Evolutionary conservation across 2,888 invertebrate genomes (phyloP).

Genomic region (Halictus quadricinctus): DNA sequence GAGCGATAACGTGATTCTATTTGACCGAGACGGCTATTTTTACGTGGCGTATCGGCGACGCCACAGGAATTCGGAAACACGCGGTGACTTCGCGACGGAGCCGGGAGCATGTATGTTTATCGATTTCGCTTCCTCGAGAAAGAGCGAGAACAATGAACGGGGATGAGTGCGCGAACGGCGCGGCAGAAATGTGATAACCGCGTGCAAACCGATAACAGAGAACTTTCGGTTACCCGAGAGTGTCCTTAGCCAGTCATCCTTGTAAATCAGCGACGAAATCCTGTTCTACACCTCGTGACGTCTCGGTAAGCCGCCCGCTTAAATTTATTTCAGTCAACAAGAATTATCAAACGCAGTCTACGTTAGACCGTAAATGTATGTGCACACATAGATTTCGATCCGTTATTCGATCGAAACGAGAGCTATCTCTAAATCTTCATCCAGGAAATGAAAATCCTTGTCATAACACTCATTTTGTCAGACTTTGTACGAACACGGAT

Average conservation of each 20-base stretch:
- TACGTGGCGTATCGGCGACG: slow-evolving; percentile 5
- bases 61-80: slow-evolving; percentile 11
- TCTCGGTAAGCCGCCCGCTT: slow-evolving; percentile 9
- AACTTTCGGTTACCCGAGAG: slow-evolving; percentile 61
- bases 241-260: slow-evolving; percentile 42
- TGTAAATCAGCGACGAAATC: slow-evolving; percentile 50
- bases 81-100: slow-evolving; percentile 1
- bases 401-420: neutral
- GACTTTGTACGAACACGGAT: neutral
- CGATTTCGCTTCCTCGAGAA: neutral
- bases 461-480: neutral
- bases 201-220: slow-evolving; percentile 51
- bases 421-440: neutral
- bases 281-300: slow-evolving; percentile 42
- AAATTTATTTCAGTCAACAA: slow-evolving; percentile 45
- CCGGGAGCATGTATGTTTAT: neutral
- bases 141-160: slow-evolving; percentile 28
- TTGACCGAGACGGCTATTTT: slow-evolving; percentile 4
- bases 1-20: neutral
- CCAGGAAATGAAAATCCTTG: neutral
- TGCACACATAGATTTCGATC: neutral
- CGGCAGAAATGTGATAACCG: slow-evolving; percentile 52
- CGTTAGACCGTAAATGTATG: neutral
- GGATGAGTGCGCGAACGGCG: slow-evolving; percentile 14
- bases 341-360: slow-evolving; percentile 27